Percentiles rank a stretch among this genome's conserved stretches.
phyloP scores from a whole-genome alignment of 2,888 invertebrate species.

The Lomographa bimaculata region DNA sequence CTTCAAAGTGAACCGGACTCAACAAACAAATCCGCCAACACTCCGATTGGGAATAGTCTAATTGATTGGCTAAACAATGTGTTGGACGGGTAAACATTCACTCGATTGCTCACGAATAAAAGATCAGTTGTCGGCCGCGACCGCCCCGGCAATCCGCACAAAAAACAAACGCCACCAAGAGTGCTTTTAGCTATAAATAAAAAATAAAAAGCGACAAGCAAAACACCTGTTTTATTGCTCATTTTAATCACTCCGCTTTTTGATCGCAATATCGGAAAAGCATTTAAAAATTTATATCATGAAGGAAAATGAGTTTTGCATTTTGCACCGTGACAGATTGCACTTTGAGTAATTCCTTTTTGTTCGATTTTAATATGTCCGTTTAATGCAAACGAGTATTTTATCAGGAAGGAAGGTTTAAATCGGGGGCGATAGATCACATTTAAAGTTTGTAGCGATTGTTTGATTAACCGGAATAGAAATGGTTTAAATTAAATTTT shows the following conservation, averaged over 20 bases:
- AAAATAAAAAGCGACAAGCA: conserved; percentile 45
- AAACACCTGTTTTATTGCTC: conserved; percentile 48
- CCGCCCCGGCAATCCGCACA: conserved; percentile 35
- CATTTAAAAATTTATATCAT: conserved; percentile 52
- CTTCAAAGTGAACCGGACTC: conserved; percentile 23
- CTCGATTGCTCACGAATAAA: conserved; percentile 62
- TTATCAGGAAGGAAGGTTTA: conserved; percentile 8
- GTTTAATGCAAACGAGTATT: conserved; percentile 13
- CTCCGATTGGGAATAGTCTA: conserved; percentile 43
- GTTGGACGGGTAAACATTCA: conserved; percentile 48
- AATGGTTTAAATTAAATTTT: conserved; percentile 19
- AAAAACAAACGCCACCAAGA: conserved; percentile 54
- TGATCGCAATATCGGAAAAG: conserved; percentile 48
- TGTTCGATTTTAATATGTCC: conserved; percentile 28
- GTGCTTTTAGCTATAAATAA: conserved; percentile 59
- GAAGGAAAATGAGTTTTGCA: conserved; percentile 32
- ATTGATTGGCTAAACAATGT: conserved; percentile 51
- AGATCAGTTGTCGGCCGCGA: conserved; percentile 55
- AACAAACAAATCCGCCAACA: conserved; percentile 26
- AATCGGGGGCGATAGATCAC: conserved; percentile 9
- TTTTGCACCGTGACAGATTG: conserved; percentile 54
- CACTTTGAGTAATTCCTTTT: conserved; percentile 53
- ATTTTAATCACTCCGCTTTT: conserved; percentile 53
- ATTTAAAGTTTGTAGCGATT: conserved; percentile 7
- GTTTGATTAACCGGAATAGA: conserved; percentile 16